phyloP scores from a whole-genome alignment of 2,113 vertebrate genomes.

The Oostethus manadensis region DNA sequence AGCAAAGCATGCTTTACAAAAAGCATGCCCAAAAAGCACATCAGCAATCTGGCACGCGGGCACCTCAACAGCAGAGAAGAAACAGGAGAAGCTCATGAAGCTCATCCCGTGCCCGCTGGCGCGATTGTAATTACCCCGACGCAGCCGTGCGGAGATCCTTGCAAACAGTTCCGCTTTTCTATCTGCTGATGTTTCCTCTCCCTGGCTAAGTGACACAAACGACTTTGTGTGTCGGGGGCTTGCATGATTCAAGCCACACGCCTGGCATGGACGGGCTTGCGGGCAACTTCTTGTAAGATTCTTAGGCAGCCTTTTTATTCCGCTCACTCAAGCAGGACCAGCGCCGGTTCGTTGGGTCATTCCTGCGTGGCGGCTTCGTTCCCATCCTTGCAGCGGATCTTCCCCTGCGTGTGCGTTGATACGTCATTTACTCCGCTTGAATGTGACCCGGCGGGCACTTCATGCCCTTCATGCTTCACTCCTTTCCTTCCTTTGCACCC shows the following conservation, averaged over 20 bases:
- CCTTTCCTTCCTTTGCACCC: too few relatives aligned
- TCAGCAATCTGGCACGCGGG: constrained; percentile 39
- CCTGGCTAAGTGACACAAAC: constrained; percentile 49
- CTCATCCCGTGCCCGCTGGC: constrained; percentile 45
- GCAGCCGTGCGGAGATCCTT: constrained; percentile 51
- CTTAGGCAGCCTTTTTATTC: constrained; percentile 61
- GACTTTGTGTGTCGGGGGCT: constrained; percentile 30
- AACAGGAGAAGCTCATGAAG: constrained; percentile 23
- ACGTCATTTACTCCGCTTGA: too few relatives aligned
- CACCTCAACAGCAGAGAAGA: constrained; percentile 42
- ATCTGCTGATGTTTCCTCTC: constrained; percentile 62
- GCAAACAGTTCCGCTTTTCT: constrained; percentile 60
- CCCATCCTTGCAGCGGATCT: constrained; percentile 63
- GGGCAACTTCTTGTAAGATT: constrained; percentile 36
- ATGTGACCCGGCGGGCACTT: too few relatives aligned
- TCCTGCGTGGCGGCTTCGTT: constrained; percentile 72
- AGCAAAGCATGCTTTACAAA: too few relatives aligned
- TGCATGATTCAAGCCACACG: constrained; percentile 62
- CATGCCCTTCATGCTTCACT: too few relatives aligned
- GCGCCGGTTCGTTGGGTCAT: constrained; percentile 62
- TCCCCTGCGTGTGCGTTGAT: constrained; percentile 46
- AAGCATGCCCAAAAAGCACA: too few relatives aligned
- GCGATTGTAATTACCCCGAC: constrained; percentile 57
- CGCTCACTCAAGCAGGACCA: constrained; percentile 62
- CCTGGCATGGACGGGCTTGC: constrained; percentile 22